Evolutionary conservation across 2,888 invertebrate species (phyloP).

Genomic region (Imbricaverruca yamaguchii): DNA sequence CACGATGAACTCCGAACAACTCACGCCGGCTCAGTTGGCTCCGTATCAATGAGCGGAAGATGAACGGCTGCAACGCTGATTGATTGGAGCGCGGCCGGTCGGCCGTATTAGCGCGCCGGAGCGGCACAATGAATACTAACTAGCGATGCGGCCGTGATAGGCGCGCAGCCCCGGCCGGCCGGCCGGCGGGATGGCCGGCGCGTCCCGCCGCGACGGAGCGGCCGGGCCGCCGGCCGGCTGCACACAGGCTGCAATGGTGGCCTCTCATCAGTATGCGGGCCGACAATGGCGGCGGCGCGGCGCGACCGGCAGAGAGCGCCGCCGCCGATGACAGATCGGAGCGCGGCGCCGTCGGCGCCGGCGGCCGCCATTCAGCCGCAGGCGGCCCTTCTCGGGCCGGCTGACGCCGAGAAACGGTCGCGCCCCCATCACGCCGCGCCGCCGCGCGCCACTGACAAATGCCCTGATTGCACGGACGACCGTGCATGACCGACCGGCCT

Average conservation of each 20-base stretch:
- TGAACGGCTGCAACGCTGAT: slow-evolving; percentile 13
- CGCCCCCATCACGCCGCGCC: not conserved
- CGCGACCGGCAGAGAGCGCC: not conserved
- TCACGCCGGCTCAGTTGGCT: not conserved
- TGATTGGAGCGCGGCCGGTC: not conserved
- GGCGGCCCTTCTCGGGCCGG: not conserved
- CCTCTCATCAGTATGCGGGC: slow-evolving; percentile 7
- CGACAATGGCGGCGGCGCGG: not conserved
- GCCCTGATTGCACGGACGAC: not conserved
- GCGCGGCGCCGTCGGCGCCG: not conserved
- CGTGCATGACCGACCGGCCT: not conserved
- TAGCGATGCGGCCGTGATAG: slow-evolving; percentile 9
- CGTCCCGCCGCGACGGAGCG: not conserved
- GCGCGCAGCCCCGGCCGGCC: not conserved
- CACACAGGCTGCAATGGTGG: not conserved
- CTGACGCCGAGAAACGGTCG: not conserved
- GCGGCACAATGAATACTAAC: slow-evolving; percentile 16
- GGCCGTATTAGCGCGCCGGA: not conserved
- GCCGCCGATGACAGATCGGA: not conserved
- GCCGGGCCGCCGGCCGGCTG: not conserved
- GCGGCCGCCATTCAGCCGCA: not conserved
- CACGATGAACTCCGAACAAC: no score
- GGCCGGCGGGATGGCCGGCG: not conserved
- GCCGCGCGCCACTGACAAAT: not conserved
- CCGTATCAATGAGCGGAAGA: not conserved